Conservation (phyloP, 1,140 invertebrate species). For the Melanaphis sacchari region DNA sequence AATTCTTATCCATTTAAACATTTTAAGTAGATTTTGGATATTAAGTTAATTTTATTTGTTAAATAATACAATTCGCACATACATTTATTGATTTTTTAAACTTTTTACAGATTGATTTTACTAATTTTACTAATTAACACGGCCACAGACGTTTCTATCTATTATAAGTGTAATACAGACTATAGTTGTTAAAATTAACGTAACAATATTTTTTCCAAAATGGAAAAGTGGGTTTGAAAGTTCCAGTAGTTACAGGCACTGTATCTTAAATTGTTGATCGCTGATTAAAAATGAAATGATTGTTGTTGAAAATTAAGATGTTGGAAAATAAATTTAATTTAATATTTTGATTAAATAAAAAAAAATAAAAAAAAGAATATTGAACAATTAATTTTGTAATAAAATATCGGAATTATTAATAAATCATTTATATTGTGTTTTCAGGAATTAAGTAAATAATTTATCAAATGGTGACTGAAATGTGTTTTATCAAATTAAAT, state of each 20-base stretch:
- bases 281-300: conserved; percentile 66
- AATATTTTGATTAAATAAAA: neutral
- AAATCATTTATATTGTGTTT: neutral
- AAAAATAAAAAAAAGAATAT: neutral
- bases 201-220: conserved; percentile 9
- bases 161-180: neutral
- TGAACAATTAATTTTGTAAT: too few relatives aligned
- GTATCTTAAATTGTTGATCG: conserved; percentile 66
- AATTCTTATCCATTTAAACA: too few relatives aligned
- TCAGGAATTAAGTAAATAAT: neutral
- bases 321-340: conserved; percentile 57
- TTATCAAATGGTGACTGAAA: neutral
- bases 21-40: too few relatives aligned
- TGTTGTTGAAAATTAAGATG: conserved; percentile 63
- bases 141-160: too few relatives aligned
- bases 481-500: neutral
- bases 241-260: conserved; percentile 68
- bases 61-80: neutral
- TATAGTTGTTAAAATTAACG: neutral
- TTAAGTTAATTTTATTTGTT: neutral
- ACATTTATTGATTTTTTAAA: neutral
- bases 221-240: conserved; percentile 66
- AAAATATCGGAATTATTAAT: too few relatives aligned
- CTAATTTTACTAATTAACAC: too few relatives aligned
- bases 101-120: too few relatives aligned